Base-by-base conservation (phyloP, 2,113 vertebrate genomes). In the Callospermophilus lateralis region DNA sequence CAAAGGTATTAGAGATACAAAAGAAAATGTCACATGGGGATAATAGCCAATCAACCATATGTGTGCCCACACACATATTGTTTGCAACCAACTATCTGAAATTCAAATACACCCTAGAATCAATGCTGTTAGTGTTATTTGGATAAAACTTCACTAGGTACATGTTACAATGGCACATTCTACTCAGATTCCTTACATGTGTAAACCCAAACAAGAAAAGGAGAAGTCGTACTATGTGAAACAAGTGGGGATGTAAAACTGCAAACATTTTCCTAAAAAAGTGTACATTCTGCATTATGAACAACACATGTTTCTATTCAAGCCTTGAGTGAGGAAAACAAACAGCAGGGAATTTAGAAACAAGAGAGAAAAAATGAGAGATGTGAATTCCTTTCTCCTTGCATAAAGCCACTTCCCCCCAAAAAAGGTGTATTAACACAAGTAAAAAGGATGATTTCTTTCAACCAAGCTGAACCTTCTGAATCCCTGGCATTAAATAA, bases 361-460 rank as follows among this genome's bases (percentile, higher is more conserved):
- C 28, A 89, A 37, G 39, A 32, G 93, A 86, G 81, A 90, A 37
- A 34, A 94, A 48, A 83, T 48, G 51, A 22, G 93, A 93, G 24
- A 94, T 12, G 70, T 16, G 45, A 89, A 97, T 96, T 94, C 77
- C 81, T 96, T 93, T 96, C 84, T 93, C 61, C 61, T 95, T 78
- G 76, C 30, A 79, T 2, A 68, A 0, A 8, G 39, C n/a, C 85
- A 26, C 39, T 58, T 45, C 72, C 11, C 1, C 20, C 48, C 2
- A 51, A 51, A 26, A 89, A 55, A 63, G 81, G 67, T 74, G 81
- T 73, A 72, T 76, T 95, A 84, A 83, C 73, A 70, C 34, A 93
- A 95, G 76, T 37, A 83, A 87, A 96, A 84, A 48, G 84, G 74
- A 92, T 32, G 48, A 26, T 84, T 61, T 86, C 45, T 65, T 89